These are phyloP conservation scores for Semibalanus balanoides DNA, from an alignment of 1,140 invertebrate species.

Conservation along the genomic window DNA sequence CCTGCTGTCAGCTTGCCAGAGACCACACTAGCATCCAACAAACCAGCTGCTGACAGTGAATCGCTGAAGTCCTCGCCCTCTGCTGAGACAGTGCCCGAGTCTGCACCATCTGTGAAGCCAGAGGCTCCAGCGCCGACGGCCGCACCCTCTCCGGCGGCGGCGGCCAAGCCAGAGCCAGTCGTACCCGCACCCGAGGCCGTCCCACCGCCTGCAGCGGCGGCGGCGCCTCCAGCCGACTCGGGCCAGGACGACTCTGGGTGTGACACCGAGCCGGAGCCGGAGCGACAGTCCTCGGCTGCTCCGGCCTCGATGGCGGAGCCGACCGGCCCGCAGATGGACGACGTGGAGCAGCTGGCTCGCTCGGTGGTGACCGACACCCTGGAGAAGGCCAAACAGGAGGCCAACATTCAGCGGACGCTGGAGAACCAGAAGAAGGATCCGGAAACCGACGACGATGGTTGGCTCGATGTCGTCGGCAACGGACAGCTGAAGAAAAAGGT, in stretches of 20 bases:
- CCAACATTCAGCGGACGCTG: not conserved
- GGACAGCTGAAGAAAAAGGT: constrained; percentile 4
- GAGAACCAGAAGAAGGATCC: not conserved
- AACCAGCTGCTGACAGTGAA: too few relatives aligned
- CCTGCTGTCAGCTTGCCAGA: too few relatives aligned
- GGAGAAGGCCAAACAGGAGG: not conserved
- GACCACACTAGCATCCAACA: too few relatives aligned
- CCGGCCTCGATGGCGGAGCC: not conserved
- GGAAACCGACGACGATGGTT: not conserved
- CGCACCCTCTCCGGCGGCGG: too few relatives aligned
- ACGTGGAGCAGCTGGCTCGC: not conserved
- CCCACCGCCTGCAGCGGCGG: too few relatives aligned
- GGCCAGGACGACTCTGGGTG: not conserved
- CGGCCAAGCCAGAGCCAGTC: too few relatives aligned
- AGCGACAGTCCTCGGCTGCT: too few relatives aligned
- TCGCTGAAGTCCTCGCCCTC: too few relatives aligned
- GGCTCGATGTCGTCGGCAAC: constrained; percentile 3
- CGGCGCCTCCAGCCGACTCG: not conserved
- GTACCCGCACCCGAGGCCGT: too few relatives aligned
- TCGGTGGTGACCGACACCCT: not conserved
- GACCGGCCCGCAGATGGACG: not conserved
- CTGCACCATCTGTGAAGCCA: too few relatives aligned
- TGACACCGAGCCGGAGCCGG: not conserved
- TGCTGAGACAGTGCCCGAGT: too few relatives aligned
- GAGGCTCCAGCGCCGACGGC: too few relatives aligned